These are phyloP conservation scores for Onychostoma macrolepis DNA, from an alignment of 2,113 vertebrate genomes.

Conservation along the genomic window DNA sequence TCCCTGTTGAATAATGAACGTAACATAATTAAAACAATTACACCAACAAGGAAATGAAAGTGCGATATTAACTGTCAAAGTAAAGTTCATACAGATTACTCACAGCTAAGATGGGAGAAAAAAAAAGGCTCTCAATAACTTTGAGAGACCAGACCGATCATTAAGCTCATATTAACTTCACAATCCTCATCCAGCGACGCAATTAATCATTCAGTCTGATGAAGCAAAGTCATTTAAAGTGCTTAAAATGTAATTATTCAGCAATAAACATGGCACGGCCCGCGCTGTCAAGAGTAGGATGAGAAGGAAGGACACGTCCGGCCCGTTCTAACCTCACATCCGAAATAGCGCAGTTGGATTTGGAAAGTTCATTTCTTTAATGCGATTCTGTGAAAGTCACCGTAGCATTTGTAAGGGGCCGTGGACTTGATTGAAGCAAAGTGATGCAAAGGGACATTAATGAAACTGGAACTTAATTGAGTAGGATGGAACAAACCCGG, in stretches of 20 bases:
- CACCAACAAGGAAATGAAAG: conserved; percentile 51
- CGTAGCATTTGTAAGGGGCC: conserved; percentile 52
- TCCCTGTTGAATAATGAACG: conserved; percentile 46
- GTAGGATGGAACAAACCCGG: conserved; percentile 67
- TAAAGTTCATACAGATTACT: conserved; percentile 50
- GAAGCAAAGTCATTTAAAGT: conserved; percentile 69
- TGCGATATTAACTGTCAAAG: conserved; percentile 51
- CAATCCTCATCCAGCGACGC: conserved; percentile 57
- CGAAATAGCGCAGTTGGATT: conserved; percentile 62
- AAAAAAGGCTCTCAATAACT: conserved; percentile 47
- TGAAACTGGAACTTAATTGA: conserved; percentile 71
- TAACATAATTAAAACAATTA: conserved; percentile 54
- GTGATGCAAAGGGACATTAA: conserved; percentile 59
- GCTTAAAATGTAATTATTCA: conserved; percentile 76
- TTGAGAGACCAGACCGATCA: conserved; percentile 56
- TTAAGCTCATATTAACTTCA: conserved; percentile 66
- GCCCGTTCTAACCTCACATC: conserved; percentile 56
- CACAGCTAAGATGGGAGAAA: conserved; percentile 29
- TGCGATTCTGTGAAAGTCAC: conserved; percentile 65
- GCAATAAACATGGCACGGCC: conserved; percentile 69
- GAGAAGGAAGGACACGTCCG: conserved; percentile 56
- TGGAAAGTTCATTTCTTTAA: conserved; percentile 68
- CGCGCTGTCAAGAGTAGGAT: conserved; percentile 11
- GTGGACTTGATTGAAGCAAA: conserved; percentile 56
- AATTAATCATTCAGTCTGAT: conserved; percentile 72